These are phyloP conservation scores for Caenorhabditis sp. DNA, from an alignment of 2,888 invertebrate genomes.

Conservation along the genomic window DNA sequence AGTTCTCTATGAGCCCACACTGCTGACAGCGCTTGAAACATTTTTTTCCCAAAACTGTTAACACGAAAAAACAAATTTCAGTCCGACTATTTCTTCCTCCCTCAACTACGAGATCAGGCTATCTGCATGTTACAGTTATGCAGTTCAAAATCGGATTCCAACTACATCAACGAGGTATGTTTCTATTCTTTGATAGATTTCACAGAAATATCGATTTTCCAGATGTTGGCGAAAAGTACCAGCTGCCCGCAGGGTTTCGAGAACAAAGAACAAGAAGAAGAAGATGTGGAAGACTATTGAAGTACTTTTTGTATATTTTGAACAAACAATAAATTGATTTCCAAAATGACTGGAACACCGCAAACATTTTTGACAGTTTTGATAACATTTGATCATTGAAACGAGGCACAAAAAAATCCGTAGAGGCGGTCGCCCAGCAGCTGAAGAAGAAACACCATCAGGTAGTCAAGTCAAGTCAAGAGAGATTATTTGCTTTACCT, in stretches of 20 bases:
- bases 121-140: conserved; percentile 63
- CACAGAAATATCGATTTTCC: too few relatives aligned
- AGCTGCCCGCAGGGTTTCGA: conserved; percentile 65
- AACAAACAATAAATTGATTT: too few relatives aligned
- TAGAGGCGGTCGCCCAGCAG: conserved; percentile 16
- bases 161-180: conserved; percentile 37
- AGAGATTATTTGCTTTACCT: conserved; percentile 1
- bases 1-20: too few relatives aligned
- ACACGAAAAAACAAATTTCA: conserved; percentile 11
- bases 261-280: conserved; percentile 39
- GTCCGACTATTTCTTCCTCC: conserved; percentile 65
- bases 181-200: background rate
- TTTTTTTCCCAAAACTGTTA: too few relatives aligned
- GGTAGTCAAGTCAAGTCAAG: conserved; percentile 9
- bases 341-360: background rate
- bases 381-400: background rate
- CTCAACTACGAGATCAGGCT: conserved; percentile 64
- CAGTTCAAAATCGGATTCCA: conserved; percentile 54
- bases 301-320: background rate
- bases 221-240: conserved; percentile 60
- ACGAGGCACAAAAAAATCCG: background rate
- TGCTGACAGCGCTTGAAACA: too few relatives aligned
- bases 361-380: background rate
- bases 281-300: conserved; percentile 30
- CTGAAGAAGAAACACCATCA: conserved; percentile 15